Percentiles rank a stretch among this genome's conserved stretches.
phyloP scores from a whole-genome alignment of 2,797 vertebrate species.

The Rhyacichthys aspro region DNA sequence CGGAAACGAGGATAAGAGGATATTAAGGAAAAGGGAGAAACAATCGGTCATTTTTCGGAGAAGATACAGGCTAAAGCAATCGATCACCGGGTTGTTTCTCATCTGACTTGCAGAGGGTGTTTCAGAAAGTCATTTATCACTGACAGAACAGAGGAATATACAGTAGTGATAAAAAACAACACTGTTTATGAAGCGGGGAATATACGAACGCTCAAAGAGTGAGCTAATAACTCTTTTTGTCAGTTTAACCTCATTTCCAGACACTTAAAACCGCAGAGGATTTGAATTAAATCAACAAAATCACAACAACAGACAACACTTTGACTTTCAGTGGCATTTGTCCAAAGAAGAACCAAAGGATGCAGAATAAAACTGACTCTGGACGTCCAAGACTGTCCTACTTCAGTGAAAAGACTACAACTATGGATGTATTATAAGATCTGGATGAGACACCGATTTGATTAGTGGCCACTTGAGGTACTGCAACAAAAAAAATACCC shows the following conservation, averaged over 20 bases:
- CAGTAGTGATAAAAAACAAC: conserved; percentile 17
- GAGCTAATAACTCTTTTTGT: conserved; percentile 22
- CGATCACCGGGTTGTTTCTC: conserved; percentile 55
- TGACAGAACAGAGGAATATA: conserved; percentile 32
- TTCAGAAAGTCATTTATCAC: conserved; percentile 59
- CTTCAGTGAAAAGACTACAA: too few relatives aligned
- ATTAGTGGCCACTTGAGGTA: too few relatives aligned
- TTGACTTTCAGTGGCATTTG: neutral
- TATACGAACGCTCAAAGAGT: conserved; percentile 32
- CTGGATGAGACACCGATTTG: too few relatives aligned
- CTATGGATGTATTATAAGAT: too few relatives aligned
- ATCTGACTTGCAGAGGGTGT: conserved; percentile 66
- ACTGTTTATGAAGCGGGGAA: conserved; percentile 21
- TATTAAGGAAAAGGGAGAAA: conserved; percentile 31
- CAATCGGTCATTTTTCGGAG: conserved; percentile 38
- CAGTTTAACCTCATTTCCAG: neutral
- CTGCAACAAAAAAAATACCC: too few relatives aligned
- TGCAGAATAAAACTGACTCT: too few relatives aligned
- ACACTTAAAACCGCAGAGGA: neutral
- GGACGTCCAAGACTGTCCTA: too few relatives aligned
- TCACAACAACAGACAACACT: neutral
- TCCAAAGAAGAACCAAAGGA: too few relatives aligned
- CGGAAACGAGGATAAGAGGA: conserved; percentile 26
- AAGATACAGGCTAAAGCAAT: conserved; percentile 38
- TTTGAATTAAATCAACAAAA: neutral